Percentiles rank a stretch among this genome's conserved stretches.
These are phyloP conservation scores for Polypedilum vanderplanki DNA, from an alignment of 1,140 invertebrate species.

Conservation along the genomic window DNA sequence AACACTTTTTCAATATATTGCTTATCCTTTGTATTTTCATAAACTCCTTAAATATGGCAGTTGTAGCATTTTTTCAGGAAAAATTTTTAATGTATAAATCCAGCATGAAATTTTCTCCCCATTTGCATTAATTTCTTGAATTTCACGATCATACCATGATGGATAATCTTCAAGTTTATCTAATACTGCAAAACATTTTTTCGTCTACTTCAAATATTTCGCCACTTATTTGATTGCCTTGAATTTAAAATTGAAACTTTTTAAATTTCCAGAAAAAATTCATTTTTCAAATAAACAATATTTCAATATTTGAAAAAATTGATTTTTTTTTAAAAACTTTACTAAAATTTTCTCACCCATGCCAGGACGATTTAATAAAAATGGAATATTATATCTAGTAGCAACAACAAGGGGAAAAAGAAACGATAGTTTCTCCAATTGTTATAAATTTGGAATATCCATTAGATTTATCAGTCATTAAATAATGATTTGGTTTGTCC, in stretches of 20 bases:
- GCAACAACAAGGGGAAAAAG: conserved; percentile 80
- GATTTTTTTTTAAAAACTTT: too few species aligned
- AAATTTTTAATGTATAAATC: conserved; percentile 76
- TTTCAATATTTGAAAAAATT: too few species aligned
- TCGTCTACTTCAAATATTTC: conserved; percentile 84
- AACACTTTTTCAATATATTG: conserved; percentile 68
- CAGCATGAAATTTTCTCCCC: conserved; percentile 52
- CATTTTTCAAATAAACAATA: too few species aligned
- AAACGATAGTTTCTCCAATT: conserved; percentile 60
- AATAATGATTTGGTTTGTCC: conserved; percentile 77
- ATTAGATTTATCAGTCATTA: conserved; percentile 57
- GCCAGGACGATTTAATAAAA: conserved; percentile 63
- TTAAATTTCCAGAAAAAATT: conserved; percentile 32
- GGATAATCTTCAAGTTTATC: conserved; percentile 86
- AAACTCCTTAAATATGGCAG: conserved; percentile 53
- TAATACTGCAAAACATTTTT: conserved; percentile 62
- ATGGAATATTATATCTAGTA: conserved; percentile 83
- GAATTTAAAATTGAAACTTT: conserved; percentile 29
- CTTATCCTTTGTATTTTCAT: conserved; percentile 60
- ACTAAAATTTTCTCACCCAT: conserved; percentile 37
- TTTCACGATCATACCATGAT: conserved; percentile 62
- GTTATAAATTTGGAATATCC: conserved; percentile 63
- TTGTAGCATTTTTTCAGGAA: conserved; percentile 58
- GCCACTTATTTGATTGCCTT: conserved; percentile 48
- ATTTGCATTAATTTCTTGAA: conserved; percentile 51